Evolutionary conservation across 2,888 invertebrate species (phyloP).

Genomic region (Tipula confusa): DNA sequence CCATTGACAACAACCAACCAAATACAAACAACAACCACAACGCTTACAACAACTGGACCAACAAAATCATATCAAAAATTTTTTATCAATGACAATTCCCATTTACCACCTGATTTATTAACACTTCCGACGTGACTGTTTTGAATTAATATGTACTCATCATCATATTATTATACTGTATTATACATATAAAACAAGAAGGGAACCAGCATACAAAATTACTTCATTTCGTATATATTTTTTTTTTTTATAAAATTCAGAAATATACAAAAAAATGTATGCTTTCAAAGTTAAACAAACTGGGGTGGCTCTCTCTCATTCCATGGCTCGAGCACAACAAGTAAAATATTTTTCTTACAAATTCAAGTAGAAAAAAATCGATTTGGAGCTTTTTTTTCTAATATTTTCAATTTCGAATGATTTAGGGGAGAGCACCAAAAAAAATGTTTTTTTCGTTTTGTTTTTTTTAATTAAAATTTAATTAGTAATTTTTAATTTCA

Average conservation of each 20-base stretch:
- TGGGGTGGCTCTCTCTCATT: not conserved
- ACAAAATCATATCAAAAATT: constrained; percentile 29
- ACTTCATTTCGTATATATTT: not conserved
- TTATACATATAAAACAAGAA: not conserved
- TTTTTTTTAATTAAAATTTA: not conserved
- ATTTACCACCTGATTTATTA: constrained; percentile 28
- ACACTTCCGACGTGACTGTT: constrained; percentile 29
- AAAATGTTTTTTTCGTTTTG: not conserved
- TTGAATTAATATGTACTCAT: not conserved
- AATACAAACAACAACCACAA: not conserved
- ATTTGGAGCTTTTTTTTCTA: not conserved
- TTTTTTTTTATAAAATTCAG: not conserved
- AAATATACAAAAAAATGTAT: not conserved
- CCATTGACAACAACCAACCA: not conserved
- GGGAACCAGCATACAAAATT: not conserved
- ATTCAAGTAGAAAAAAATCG: not conserved
- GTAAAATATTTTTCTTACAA: not conserved
- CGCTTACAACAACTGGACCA: not conserved
- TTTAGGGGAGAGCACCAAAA: not conserved
- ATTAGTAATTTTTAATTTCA: not conserved
- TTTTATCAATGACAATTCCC: constrained; percentile 27
- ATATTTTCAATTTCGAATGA: not conserved
- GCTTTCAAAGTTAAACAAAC: not conserved
- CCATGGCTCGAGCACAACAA: not conserved
- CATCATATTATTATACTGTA: not conserved